Evolutionary conservation across 2,113 vertebrate genomes (phyloP).

Genomic region (Xerus inauris): DNA sequence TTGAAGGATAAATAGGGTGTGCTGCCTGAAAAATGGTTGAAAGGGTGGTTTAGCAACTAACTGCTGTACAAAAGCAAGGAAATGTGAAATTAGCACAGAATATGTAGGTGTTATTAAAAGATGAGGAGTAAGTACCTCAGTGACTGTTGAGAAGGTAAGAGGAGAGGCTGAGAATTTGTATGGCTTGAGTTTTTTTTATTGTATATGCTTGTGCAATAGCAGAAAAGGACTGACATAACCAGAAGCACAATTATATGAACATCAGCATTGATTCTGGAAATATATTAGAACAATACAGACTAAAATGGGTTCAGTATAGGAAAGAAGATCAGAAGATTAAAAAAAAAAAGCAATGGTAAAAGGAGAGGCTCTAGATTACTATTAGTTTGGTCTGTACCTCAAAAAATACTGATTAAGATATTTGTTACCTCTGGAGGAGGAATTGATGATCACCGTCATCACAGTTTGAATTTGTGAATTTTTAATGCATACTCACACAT

Average conservation of each 20-base stretch:
- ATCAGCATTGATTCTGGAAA: not conserved
- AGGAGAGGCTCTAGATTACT: not conserved
- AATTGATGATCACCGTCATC: not conserved
- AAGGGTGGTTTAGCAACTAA: not conserved
- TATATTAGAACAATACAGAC: not conserved
- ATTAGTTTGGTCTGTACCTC: not conserved
- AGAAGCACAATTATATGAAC: not conserved
- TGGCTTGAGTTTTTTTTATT: not conserved
- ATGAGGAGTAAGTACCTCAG: not conserved
- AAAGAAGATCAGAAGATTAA: not conserved
- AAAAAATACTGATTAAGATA: not conserved
- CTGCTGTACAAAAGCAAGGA: not conserved
- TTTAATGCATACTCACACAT: not conserved
- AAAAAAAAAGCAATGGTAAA: not conserved
- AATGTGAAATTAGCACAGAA: not conserved
- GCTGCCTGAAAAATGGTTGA: not conserved
- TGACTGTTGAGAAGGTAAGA: not conserved
- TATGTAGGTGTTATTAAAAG: not conserved
- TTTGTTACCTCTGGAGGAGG: not conserved
- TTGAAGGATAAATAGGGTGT: not conserved
- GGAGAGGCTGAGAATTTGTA: too few species aligned
- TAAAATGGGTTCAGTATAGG: not conserved
- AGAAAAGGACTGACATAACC: not conserved
- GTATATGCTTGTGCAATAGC: not conserved
- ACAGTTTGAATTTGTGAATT: not conserved